phyloP scores from a whole-genome alignment of 2,888 invertebrate genomes.

The Rhorus exstirpatorius region DNA sequence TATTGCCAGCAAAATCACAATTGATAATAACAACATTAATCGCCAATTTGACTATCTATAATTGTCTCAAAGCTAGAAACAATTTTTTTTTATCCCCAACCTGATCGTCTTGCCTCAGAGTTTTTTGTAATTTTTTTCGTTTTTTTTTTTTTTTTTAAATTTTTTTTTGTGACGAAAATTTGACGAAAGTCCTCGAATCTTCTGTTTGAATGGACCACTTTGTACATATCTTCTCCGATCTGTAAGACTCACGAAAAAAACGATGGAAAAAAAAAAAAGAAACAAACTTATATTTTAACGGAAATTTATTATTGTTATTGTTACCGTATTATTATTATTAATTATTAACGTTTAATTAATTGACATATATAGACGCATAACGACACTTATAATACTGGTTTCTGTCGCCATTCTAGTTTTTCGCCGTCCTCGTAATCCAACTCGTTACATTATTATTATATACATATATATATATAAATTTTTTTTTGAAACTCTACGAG shows the following conservation, averaged over 20 bases:
- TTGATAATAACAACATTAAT: too few species aligned
- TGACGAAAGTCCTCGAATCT: constrained; percentile 47
- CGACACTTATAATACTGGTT: constrained; percentile 54
- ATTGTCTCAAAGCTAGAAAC: not conserved
- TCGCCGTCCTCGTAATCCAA: constrained; percentile 60
- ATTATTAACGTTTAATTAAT: constrained; percentile 61
- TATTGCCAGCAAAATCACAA: too few species aligned
- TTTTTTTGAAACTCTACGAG: constrained; percentile 32
- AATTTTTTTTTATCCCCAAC: too few species aligned
- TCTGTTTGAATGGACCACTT: constrained; percentile 64
- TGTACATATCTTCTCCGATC: constrained; percentile 64
- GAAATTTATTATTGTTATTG: constrained; percentile 78
- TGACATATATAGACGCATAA: constrained; percentile 43
- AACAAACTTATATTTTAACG: constrained; percentile 75
- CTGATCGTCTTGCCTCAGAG: too few species aligned
- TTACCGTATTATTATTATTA: constrained; percentile 78
- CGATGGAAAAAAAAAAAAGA: constrained; percentile 47
- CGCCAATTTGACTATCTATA: too few species aligned
- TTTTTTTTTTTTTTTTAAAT: constrained; percentile 9
- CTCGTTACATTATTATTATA: constrained; percentile 38
- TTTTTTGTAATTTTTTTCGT: too few species aligned
- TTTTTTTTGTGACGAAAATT: constrained; percentile 19
- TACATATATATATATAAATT: constrained; percentile 31
- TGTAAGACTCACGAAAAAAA: constrained; percentile 38
- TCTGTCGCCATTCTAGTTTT: constrained; percentile 63